phyloP scores from a whole-genome alignment of 2,797 vertebrate genomes.

The Platalea minor region DNA sequence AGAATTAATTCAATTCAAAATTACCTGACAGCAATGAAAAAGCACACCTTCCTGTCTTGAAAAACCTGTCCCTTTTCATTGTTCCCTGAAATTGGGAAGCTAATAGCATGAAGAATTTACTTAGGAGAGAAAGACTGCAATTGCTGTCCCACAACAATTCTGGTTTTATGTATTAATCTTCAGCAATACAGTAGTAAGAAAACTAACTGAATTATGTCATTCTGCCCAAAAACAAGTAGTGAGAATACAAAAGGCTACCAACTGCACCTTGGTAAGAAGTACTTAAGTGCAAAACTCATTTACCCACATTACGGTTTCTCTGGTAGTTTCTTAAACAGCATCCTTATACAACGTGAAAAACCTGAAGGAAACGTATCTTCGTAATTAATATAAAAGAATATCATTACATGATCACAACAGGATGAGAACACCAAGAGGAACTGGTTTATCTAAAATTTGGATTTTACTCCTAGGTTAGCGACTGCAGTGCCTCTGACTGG shows the following conservation, averaged over 20 bases:
- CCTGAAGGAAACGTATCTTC: background rate
- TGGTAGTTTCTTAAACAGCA: background rate
- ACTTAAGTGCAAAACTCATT: background rate
- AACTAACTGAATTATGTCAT: background rate
- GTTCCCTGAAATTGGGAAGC: background rate
- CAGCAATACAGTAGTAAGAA: background rate
- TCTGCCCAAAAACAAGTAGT: background rate
- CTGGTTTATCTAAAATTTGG: background rate
- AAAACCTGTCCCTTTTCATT: background rate
- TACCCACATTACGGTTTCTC: background rate
- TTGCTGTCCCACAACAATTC: background rate
- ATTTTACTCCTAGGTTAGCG: background rate
- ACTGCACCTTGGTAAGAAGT: background rate
- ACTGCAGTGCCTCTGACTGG: background rate
- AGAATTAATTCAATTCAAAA: background rate
- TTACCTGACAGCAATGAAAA: background rate
- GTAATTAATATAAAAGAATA: background rate
- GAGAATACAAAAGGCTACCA: background rate
- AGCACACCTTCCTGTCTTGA: rapidly evolving
- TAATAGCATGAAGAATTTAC: background rate
- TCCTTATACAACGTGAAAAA: background rate
- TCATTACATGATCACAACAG: rapidly evolving
- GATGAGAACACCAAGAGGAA: background rate
- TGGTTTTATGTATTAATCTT: background rate
- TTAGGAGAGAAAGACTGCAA: background rate